Evolutionary conservation across 2,888 invertebrate species (phyloP).

Genomic region (Ferrisia virgata): DNA sequence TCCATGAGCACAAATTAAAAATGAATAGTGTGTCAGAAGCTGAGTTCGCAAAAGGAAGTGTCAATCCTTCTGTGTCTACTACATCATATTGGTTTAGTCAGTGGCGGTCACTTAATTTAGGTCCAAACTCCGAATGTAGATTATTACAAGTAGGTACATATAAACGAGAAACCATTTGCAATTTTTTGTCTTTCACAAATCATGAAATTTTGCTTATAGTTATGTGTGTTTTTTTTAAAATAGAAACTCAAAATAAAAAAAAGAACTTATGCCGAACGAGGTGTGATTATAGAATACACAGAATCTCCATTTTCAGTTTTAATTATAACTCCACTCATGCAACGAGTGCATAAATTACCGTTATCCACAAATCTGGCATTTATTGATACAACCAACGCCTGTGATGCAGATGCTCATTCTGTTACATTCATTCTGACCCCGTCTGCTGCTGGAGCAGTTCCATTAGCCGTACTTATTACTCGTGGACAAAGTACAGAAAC

Average conservation of each 20-base stretch:
- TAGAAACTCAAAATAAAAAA: background rate
- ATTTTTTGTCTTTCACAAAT: too few species aligned
- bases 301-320: slow-evolving; percentile 14
- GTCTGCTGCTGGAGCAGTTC: slow-evolving; percentile 22
- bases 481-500: background rate
- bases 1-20: background rate
- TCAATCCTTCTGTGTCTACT: slow-evolving; percentile 6
- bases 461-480: slow-evolving; percentile 18
- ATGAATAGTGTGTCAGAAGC: background rate
- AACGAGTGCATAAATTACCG: background rate
- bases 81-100: slow-evolving; percentile 13
- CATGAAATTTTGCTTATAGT: background rate
- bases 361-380: background rate
- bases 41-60: background rate
- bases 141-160: background rate
- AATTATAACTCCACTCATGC: slow-evolving; percentile 10
- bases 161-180: too few species aligned
- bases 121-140: background rate
- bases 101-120: background rate
- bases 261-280: background rate
- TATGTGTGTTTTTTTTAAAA: background rate
- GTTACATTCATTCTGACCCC: slow-evolving; percentile 29
- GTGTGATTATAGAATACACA: background rate
- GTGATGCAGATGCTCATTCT: slow-evolving; percentile 32
- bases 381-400: slow-evolving; percentile 13